Evolutionary conservation across 2,797 vertebrate genomes (phyloP), one percentile per base, ranked within the genome.

Genomic region (Cheirogaleus major): DNA sequence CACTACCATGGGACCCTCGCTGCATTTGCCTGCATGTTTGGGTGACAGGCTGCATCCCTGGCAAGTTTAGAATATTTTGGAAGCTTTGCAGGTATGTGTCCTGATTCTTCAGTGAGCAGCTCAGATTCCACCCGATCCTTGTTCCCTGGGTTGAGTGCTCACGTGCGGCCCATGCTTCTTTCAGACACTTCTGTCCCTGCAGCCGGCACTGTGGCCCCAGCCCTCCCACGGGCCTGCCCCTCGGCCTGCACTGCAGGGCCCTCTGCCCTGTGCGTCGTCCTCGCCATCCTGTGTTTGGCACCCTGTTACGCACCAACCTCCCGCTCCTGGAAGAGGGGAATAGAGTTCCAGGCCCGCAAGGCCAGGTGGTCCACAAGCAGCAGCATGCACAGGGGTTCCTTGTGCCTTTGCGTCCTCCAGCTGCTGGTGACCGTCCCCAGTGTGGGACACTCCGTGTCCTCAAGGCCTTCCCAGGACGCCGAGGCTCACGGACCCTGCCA

Each of bases 301-400:
- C 73, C 57, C 15, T 50, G 32, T 30, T 11, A 23, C 9, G 11
- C n/a, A 72, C 99, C 98, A 98, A 99, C 99, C 99, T 99, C 99
- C 99, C 99, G 99, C 96, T 99, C 99, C 93, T 99, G 99, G 96
- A 99, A 99, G 61, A 99, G 97, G 91, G 99, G 99, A 73, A 99
- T 99, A 95, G 99, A 98, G 88, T 99, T 99, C 92, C 99, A 99
- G 3, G 99, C 99, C 76, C 99, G 99, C n/a, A 99, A 98, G 7
- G 99, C 99, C 98, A 99, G 98, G 97, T 99, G 99, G 97, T 99
- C 99, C 0, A 99, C 98, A 76, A 99, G 95, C 97, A 99, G 99
- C 97, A 99, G 99, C 99, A 99, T 99, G 78, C 99, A 99, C 72
- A 99, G 99, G 0, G 99, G 99, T 98, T 99, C 99, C 9, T 99